A percentile compares a stretch with the other conserved stretches of the same genome.
phyloP scores from a whole-genome alignment of 2,888 invertebrate genomes.

The Pilophorus perplexus region DNA sequence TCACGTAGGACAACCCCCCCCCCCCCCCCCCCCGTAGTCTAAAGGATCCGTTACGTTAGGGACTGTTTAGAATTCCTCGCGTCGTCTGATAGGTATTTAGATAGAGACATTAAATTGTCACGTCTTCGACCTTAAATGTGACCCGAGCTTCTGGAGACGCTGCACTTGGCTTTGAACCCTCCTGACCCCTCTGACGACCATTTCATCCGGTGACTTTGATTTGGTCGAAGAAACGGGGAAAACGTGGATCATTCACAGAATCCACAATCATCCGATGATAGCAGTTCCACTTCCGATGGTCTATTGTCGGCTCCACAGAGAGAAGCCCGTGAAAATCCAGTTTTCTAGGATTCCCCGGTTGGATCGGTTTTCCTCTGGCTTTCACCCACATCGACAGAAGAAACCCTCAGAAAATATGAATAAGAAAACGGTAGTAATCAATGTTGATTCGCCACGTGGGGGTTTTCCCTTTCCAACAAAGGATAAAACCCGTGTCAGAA shows the following conservation, averaged over 20 bases:
- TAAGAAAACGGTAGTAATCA: conserved; percentile 25
- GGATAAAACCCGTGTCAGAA: not conserved
- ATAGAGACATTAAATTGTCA: conserved; percentile 34
- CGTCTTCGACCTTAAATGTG: conserved; percentile 32
- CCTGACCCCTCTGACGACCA: not conserved
- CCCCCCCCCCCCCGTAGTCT: not conserved
- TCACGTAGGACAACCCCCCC: not conserved
- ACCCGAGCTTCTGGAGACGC: conserved; percentile 6
- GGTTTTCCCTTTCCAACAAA: conserved; percentile 21
- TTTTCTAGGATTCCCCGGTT: too few relatives aligned
- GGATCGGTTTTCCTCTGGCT: too few relatives aligned
- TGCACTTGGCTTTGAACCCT: not conserved
- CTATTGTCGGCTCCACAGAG: conserved; percentile 9
- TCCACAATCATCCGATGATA: too few relatives aligned
- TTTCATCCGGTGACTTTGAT: not conserved
- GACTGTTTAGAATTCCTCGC: conserved; percentile 30
- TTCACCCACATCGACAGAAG: too few relatives aligned
- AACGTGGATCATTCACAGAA: too few relatives aligned
- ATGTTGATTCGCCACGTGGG: conserved; percentile 30
- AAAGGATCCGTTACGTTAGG: conserved; percentile 11
- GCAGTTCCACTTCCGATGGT: too few relatives aligned
- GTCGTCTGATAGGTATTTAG: conserved; percentile 29
- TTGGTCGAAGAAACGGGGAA: too few relatives aligned
- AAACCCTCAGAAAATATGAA: conserved; percentile 19
- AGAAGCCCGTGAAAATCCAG: too few relatives aligned